phyloP scores from a whole-genome alignment of 2,113 vertebrate genomes.

The Holacanthus passer region DNA sequence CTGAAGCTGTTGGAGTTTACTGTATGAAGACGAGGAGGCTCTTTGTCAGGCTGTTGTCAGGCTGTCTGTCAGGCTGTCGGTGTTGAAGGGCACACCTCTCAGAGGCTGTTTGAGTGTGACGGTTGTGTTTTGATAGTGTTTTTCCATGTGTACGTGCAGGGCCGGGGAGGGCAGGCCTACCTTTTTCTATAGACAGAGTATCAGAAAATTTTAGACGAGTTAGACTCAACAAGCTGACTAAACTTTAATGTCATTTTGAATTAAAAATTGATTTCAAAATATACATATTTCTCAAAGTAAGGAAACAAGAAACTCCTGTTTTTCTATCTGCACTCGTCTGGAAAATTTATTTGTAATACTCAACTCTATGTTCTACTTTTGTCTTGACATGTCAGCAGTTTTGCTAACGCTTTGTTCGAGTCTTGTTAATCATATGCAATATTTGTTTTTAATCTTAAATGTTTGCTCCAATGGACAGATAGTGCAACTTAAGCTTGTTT shows the following conservation, averaged over 20 bases:
- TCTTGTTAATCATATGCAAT: not conserved
- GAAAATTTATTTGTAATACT: not conserved
- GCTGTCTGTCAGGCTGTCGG: not conserved
- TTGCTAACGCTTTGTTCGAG: not conserved
- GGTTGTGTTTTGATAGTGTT: not conserved
- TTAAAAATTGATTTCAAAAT: not conserved
- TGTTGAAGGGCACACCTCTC: not conserved
- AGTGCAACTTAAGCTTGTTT: not conserved
- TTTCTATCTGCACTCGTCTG: not conserved
- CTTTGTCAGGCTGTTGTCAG: not conserved
- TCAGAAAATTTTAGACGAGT: no score
- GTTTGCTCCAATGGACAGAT: not conserved
- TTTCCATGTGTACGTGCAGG: conserved; percentile 4
- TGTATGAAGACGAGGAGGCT: not conserved
- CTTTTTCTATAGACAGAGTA: not conserved
- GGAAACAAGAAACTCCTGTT: no score
- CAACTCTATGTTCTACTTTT: not conserved
- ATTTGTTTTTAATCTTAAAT: not conserved
- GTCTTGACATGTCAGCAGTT: not conserved
- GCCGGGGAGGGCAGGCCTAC: no score
- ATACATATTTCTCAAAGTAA: no score
- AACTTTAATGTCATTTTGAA: no score
- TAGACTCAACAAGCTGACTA: no score
- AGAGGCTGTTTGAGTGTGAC: not conserved
- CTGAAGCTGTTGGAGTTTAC: conserved; percentile 32